These are phyloP conservation scores for Crioceris asparagi DNA, from an alignment of 2,888 invertebrate species.

Conservation along the genomic window DNA sequence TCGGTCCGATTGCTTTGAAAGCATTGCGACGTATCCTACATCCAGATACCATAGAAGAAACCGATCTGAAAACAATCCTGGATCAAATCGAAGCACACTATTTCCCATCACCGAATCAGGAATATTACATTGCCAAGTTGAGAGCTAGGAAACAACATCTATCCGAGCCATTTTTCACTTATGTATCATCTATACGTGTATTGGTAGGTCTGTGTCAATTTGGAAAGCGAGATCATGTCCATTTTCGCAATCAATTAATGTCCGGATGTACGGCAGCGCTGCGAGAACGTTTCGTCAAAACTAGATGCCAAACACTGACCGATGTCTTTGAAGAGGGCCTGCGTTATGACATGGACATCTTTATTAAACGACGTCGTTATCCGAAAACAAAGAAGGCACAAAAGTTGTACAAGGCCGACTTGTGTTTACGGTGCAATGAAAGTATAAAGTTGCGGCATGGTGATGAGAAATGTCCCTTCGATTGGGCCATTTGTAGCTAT, in stretches of 20 bases:
- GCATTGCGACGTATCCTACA: slow-evolving; percentile 5
- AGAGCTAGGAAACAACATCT: slow-evolving; percentile 7
- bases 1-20: slow-evolving; percentile 7
- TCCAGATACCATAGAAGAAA: slow-evolving; percentile 9
- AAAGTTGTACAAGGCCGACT: too few species aligned
- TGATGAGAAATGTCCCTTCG: slow-evolving; percentile 10
- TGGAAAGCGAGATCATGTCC: too few species aligned
- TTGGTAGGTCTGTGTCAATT: slow-evolving; percentile 9
- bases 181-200: slow-evolving; percentile 11
- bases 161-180: slow-evolving; percentile 10
- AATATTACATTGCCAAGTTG: slow-evolving; percentile 9
- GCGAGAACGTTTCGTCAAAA: too few species aligned
- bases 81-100: slow-evolving; percentile 10
- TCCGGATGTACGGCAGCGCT: too few species aligned
- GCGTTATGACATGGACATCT: too few species aligned
- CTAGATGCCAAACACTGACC: too few species aligned
- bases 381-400: too few species aligned
- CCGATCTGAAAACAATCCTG: slow-evolving; percentile 8
- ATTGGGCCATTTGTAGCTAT: slow-evolving; percentile 10
- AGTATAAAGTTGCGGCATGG: too few species aligned
- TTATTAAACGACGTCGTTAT: too few species aligned
- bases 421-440: too few species aligned
- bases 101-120: slow-evolving; percentile 8
- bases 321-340: too few species aligned
- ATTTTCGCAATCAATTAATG: too few species aligned